A percentile compares a stretch with the other conserved stretches of the same genome.
phyloP scores from a whole-genome alignment of 2,888 invertebrate species.

The Cephus pulcher region DNA sequence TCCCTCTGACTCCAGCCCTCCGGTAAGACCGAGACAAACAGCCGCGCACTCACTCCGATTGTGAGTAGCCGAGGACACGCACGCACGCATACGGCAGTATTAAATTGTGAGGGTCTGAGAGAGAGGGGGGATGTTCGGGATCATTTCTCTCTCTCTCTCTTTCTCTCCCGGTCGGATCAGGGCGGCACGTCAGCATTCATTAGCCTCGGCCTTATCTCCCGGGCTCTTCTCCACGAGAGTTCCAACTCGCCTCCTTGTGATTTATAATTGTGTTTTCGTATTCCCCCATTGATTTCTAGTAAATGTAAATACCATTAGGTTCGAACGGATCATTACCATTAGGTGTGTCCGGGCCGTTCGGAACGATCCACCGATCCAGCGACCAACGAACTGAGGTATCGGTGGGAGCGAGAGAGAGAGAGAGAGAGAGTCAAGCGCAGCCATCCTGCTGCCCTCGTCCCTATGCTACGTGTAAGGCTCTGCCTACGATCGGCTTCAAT shows the following conservation, averaged over 20 bases:
- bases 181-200: constrained; percentile 53
- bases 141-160: constrained; percentile 12
- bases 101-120: not conserved
- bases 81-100: constrained; percentile 4
- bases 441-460: constrained; percentile 11
- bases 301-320: constrained; percentile 47
- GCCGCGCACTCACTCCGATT: not conserved
- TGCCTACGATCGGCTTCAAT: constrained; percentile 41
- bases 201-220: constrained; percentile 48
- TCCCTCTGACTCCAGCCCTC: not conserved
- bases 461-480: not conserved
- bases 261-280: constrained; percentile 28
- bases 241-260: constrained; percentile 13
- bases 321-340: constrained; percentile 44
- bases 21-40: not conserved
- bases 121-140: not conserved
- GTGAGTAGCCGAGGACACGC: constrained; percentile 2
- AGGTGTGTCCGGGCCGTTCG: constrained; percentile 27
- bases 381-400: constrained; percentile 6
- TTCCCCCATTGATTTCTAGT: constrained; percentile 46
- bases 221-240: constrained; percentile 24
- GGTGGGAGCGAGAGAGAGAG: constrained; percentile 6
- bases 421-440: constrained; percentile 10
- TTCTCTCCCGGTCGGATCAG: constrained; percentile 37
- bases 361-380: constrained; percentile 14